Evolutionary conservation across 2,113 vertebrate species (phyloP), one percentile per base, ranked within the genome.

Genomic region (Saccopteryx leptura): DNA sequence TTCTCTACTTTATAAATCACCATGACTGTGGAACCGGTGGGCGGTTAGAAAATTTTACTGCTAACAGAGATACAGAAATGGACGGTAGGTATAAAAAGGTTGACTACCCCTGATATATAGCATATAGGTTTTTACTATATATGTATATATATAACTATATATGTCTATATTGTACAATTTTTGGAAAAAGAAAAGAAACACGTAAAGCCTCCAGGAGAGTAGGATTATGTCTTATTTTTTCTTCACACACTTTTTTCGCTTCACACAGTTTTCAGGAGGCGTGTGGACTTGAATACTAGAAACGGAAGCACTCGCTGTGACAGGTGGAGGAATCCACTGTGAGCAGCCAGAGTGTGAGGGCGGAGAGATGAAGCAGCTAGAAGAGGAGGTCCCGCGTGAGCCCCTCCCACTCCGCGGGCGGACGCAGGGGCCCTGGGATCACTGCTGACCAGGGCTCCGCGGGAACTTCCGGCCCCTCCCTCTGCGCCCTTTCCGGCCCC

Each of bases 151-250:
- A 68, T 66, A 4, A 2, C 31, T 69, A 33, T 33, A 69, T 69
- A 69, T 19, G n/a, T 69, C 33, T 60, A 60, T 18, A 68, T 33
- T 68, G 17, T 19, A 69, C 23, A 72, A 83, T 39, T 39, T 68
- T 31, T 65, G 24, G 28, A 39, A 91, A 91, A 75, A 89, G 10
- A 56, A 87, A 91, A 90, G 11, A 92, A 81, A 71, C 18, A 26
- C 10, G 58, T 61, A 56, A 78, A 93, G 56, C 4, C 1, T n/a
- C 4, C 54, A 90, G 2, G 39, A 65, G n/a, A 33, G 6, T 54
- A 83, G 10, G 66, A 93, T 88, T 63, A 69, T 60, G 56, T 76
- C 72, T 78, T 61, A 83, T 72, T 61, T 92, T 2, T 78, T 61
- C 18, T 74, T 81, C 61, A 75, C 12, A 78, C 26, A 48, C 12